These are phyloP conservation scores for Pachydiplax longipennis DNA, from an alignment of 2,888 invertebrate species.

Conservation along the genomic window DNA sequence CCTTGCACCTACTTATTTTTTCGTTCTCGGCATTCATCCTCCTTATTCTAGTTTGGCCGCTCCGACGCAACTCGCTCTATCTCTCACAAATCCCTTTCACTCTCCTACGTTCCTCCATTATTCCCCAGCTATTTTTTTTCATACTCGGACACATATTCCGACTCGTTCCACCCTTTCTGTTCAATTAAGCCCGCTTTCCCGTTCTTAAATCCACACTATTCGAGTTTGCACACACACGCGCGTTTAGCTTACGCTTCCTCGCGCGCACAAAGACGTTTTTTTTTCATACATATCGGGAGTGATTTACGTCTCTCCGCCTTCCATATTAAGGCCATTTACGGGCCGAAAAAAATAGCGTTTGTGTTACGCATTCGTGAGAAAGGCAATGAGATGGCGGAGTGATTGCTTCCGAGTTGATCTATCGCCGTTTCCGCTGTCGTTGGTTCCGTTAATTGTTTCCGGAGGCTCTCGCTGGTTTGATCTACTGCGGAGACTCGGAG, in stretches of 20 bases:
- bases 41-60: not conserved
- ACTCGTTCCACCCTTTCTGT: not conserved
- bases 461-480: not conserved
- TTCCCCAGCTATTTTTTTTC: not conserved
- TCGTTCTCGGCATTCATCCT: not conserved
- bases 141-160: not conserved
- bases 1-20: not conserved
- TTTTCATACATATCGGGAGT: not conserved
- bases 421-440: not conserved
- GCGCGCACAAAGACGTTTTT: not conserved
- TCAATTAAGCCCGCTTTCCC: not conserved
- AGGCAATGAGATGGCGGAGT: not conserved
- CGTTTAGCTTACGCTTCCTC: not conserved
- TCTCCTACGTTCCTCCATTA: not conserved
- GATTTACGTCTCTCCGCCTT: not conserved
- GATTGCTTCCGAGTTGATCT: not conserved
- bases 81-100: not conserved
- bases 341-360: not conserved
- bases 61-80: not conserved
- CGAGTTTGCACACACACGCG: not conserved
- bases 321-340: not conserved
- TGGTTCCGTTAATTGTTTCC: not conserved
- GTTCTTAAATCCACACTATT: not conserved
- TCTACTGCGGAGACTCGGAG: not conserved
- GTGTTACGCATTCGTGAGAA: not conserved